Evolutionary conservation across 2,888 invertebrate species (phyloP).

Genomic region (Campopleginae sp.): DNA sequence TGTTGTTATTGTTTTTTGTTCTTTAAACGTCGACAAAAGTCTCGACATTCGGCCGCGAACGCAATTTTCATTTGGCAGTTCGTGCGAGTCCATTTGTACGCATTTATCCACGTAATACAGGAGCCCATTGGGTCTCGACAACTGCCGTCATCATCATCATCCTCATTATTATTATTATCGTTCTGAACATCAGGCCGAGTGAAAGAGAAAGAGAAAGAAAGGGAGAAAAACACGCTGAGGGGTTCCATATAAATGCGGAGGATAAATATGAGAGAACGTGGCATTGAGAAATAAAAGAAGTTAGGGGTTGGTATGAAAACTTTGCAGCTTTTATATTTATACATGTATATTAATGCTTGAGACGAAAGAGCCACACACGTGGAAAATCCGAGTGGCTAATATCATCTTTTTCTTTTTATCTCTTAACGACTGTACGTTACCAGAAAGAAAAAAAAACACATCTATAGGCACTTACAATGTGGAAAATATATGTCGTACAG

Average conservation of each 20-base stretch:
- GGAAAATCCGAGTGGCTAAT: conserved; percentile 60
- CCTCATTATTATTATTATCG: conserved; percentile 32
- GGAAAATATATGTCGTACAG: conserved; percentile 18
- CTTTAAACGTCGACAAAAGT: conserved; percentile 52
- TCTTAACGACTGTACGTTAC: conserved; percentile 23
- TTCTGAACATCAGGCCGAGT: conserved; percentile 44
- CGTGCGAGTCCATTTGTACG: conserved; percentile 39
- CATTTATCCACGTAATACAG: conserved; percentile 17
- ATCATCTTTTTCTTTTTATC: conserved; percentile 42
- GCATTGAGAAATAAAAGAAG: conserved; percentile 57
- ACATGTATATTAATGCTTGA: conserved; percentile 51
- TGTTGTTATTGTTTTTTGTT: background rate
- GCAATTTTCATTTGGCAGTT: conserved; percentile 52
- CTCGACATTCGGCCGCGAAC: conserved; percentile 47
- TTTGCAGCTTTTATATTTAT: conserved; percentile 28
- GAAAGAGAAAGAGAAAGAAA: background rate
- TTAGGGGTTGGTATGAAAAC: conserved; percentile 40
- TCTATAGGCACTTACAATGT: conserved; percentile 29
- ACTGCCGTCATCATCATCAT: conserved; percentile 34
- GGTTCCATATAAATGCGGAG: conserved; percentile 49
- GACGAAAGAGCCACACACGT: conserved; percentile 37
- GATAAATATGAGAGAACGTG: conserved; percentile 47
- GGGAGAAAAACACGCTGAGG: conserved; percentile 33
- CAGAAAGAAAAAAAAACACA: conserved; percentile 12
- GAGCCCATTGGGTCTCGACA: conserved; percentile 23